phyloP scores from a whole-genome alignment of 1,140 invertebrate genomes.

The Drosophila busckii region DNA sequence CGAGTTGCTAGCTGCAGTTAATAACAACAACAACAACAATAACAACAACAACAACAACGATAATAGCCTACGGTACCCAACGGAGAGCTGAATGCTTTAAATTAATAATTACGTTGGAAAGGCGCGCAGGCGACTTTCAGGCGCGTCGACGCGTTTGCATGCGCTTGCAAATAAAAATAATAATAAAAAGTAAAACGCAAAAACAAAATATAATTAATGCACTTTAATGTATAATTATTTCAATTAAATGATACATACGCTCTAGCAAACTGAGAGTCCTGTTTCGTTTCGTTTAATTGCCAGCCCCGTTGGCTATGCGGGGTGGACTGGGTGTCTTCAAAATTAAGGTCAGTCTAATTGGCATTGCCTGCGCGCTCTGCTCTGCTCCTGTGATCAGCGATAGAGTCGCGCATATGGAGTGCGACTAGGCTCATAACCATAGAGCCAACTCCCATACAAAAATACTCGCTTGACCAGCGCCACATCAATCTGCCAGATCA shows the following conservation, averaged over 20 bases:
- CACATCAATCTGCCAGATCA: conserved; percentile 51
- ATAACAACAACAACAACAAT: conserved; percentile 13
- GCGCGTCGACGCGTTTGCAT: conserved; percentile 24
- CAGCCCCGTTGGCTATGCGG: conserved; percentile 5
- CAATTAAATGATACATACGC: conserved; percentile 62
- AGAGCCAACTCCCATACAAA: no score
- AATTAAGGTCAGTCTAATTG: conserved; percentile 62
- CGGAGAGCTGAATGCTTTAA: conserved; percentile 62
- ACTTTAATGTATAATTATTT: conserved; percentile 78
- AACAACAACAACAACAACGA: conserved; percentile 17
- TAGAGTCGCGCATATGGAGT: conserved; percentile 30
- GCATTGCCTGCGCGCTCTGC: conserved; percentile 6
- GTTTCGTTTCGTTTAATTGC: conserved; percentile 38
- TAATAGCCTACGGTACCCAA: conserved; percentile 64
- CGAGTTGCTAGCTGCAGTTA: conserved; percentile 40
- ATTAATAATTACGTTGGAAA: conserved; percentile 70
- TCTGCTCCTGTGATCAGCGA: conserved; percentile 38
- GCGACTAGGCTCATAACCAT: no score
- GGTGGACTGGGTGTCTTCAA: conserved; percentile 8
- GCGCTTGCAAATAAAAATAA: no score
- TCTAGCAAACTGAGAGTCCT: conserved; percentile 3
- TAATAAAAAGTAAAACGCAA: no score
- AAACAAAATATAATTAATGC: conserved; percentile 77
- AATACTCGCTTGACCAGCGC: conserved; percentile 4
- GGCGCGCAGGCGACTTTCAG: conserved; percentile 42